A percentile compares a stretch with the other conserved stretches of the same genome.
Conservation (phyloP, 2,797 vertebrate genomes). For the Coregonus ussuriensis region DNA sequence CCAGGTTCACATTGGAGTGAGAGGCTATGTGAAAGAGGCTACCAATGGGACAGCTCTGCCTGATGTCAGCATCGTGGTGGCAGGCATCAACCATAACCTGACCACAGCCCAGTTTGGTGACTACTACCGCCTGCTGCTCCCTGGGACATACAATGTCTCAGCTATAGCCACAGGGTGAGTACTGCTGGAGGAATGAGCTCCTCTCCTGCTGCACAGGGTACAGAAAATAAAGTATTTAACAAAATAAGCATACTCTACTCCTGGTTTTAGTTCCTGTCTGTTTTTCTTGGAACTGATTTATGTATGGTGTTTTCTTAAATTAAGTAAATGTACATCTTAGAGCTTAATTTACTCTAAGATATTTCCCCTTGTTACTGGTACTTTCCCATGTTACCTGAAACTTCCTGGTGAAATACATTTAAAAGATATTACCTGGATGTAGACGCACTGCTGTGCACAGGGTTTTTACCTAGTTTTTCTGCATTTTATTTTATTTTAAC, state of each 20-base stretch:
- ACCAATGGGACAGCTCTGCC: constrained; percentile 74
- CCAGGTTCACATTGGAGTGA: constrained; percentile 91
- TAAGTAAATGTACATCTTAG: background rate
- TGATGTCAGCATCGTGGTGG: constrained; percentile 81
- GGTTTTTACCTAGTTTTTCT: too few species aligned
- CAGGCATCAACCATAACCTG: constrained; percentile 87
- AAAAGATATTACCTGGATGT: background rate
- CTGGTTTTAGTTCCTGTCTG: background rate
- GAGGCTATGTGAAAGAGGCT: constrained; percentile 86
- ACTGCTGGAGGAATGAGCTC: background rate
- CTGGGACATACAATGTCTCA: constrained; percentile 90
- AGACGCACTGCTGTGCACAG: background rate
- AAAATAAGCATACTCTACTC: background rate
- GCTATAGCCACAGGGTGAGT: constrained; percentile 82
- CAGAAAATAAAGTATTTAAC: background rate
- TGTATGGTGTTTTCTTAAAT: background rate
- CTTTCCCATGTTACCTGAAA: background rate
- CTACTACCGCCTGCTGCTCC: constrained; percentile 90
- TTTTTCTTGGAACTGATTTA: background rate
- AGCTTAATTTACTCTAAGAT: background rate
- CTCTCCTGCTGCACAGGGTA: background rate
- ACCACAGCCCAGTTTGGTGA: constrained; percentile 86
- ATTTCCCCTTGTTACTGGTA: background rate
- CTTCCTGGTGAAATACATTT: background rate
- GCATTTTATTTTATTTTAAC: background rate